Conservation (phyloP, 2,113 vertebrate species). For the Empidonax alnorum region DNA sequence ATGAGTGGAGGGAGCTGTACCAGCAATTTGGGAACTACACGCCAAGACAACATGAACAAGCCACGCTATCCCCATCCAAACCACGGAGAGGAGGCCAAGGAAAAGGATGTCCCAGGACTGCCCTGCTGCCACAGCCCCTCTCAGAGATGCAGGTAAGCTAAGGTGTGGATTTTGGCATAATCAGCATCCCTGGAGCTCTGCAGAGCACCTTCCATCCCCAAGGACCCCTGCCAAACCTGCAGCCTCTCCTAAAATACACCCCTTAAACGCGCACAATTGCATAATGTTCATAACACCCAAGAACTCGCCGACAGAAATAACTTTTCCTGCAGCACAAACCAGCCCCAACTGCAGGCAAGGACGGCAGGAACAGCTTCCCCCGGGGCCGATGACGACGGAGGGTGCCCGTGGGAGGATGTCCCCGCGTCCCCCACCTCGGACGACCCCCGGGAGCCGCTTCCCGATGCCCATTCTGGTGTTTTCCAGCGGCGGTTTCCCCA, state of each 20-base stretch:
- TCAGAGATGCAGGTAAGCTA: background rate
- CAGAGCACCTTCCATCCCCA: background rate
- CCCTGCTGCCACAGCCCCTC: background rate
- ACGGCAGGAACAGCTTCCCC: background rate
- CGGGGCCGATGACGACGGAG: accelerated
- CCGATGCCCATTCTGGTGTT: background rate
- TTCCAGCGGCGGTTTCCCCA: background rate
- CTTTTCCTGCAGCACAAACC: background rate
- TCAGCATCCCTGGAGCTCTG: background rate
- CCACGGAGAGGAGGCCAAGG: background rate
- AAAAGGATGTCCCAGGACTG: background rate
- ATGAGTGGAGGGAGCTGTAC: background rate
- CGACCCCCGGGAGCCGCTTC: accelerated
- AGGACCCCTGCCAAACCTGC: background rate
- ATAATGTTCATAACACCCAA: background rate
- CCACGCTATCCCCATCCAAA: background rate
- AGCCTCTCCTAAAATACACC: background rate
- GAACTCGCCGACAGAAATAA: background rate
- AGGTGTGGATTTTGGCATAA: background rate
- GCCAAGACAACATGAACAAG: background rate
- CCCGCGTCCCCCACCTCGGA: accelerated
- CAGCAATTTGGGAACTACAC: background rate
- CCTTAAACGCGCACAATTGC: background rate
- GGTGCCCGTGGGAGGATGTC: background rate
- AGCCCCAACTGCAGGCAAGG: background rate